A percentile compares a stretch with the other conserved stretches of the same genome.
Evolutionary conservation across 2,797 vertebrate species (phyloP).

Genomic region (Scleropages formosus): DNA sequence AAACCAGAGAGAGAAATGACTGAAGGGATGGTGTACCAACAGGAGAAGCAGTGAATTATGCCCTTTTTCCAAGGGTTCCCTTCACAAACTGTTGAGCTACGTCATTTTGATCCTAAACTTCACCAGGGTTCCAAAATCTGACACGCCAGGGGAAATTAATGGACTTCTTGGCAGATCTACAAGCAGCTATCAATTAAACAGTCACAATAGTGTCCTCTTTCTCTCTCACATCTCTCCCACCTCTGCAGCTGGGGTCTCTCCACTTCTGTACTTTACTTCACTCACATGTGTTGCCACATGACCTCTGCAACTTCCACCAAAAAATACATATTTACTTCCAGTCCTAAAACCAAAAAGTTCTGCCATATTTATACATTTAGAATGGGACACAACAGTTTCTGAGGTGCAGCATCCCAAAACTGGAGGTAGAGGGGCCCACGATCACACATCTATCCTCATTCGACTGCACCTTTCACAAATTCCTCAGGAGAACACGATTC

Average conservation of each 20-base stretch:
- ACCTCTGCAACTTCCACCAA: neutral
- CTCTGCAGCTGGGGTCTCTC: neutral
- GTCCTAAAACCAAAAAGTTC: constrained; percentile 1
- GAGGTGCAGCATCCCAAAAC: neutral
- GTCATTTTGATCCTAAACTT: neutral
- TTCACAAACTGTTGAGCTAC: neutral
- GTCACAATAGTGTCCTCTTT: neutral
- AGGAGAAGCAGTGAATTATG: constrained; percentile 10
- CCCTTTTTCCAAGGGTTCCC: neutral
- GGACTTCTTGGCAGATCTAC: neutral
- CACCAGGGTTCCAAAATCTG: neutral
- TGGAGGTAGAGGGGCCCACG: neutral
- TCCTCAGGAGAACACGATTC: neutral
- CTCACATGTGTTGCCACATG: neutral
- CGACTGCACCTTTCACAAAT: neutral
- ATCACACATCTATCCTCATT: neutral
- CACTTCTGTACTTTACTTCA: neutral
- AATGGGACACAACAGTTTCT: neutral
- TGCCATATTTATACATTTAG: neutral
- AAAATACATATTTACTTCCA: constrained; percentile 19
- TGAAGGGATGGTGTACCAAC: neutral
- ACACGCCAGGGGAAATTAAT: neutral
- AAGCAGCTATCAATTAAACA: neutral
- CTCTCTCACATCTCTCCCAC: neutral
- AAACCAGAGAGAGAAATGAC: neutral